A percentile compares a stretch with the other conserved stretches of the same genome.
These are phyloP conservation scores for Nemopilema nomurai DNA, from an alignment of 30 jellyfish, hydroid and myxozoan species.

Conservation along the genomic window DNA sequence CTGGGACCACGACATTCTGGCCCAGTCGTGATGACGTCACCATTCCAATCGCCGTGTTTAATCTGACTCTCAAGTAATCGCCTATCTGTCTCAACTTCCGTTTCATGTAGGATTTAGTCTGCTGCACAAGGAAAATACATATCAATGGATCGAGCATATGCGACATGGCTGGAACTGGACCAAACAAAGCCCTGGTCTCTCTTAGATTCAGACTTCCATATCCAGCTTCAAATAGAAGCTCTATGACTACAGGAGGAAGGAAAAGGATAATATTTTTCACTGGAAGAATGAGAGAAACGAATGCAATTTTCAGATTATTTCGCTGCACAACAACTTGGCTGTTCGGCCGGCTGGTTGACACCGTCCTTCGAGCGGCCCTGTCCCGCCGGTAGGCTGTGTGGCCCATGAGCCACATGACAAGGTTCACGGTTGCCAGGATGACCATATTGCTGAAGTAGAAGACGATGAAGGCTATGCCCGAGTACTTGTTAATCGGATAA, in stretches of 20 bases:
- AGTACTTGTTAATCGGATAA: slow-evolving; percentile 4
- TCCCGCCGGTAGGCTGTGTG: slow-evolving; percentile 7
- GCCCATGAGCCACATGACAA: slow-evolving; percentile 22
- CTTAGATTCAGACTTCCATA: neutral
- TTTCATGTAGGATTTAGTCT: neutral
- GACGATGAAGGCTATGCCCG: neutral
- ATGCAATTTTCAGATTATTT: neutral
- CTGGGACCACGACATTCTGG: neutral
- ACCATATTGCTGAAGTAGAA: slow-evolving; percentile 8
- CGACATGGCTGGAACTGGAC: slow-evolving; percentile 15
- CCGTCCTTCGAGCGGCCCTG: neutral
- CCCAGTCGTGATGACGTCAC: neutral
- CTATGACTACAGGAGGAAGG: slow-evolving; percentile 8
- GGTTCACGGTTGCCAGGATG: neutral
- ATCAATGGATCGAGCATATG: slow-evolving; percentile 12
- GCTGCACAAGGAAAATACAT: slow-evolving; percentile 4
- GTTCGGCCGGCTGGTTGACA: neutral
- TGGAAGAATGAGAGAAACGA: slow-evolving; percentile 6
- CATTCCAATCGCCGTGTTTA: neutral
- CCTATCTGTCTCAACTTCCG: neutral
- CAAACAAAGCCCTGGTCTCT: neutral
- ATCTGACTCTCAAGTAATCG: neutral
- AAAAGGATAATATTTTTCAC: slow-evolving; percentile 8
- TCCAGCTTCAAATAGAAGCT: slow-evolving; percentile 3
- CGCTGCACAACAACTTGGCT: neutral